Evolutionary conservation across 2,113 vertebrate species (phyloP).

Genomic region (Melanerpes aurifrons): DNA sequence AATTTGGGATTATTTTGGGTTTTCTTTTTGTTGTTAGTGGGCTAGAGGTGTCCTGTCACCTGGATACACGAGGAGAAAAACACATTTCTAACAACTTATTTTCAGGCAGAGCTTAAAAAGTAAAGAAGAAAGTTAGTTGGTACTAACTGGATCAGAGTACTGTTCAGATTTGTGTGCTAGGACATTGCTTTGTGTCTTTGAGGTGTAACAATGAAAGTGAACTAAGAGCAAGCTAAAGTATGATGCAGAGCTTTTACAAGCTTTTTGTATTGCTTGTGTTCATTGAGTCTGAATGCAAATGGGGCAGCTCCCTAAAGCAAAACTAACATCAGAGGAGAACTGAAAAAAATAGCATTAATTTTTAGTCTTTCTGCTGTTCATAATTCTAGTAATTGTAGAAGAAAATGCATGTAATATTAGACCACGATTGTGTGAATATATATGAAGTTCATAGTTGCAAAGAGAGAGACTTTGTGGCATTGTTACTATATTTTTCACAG

Average conservation of each 20-base stretch:
- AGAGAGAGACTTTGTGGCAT: neutral
- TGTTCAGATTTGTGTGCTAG: neutral
- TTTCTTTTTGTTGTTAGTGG: neutral
- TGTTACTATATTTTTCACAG: conserved; percentile 67
- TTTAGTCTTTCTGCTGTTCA: neutral
- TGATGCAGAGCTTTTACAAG: neutral
- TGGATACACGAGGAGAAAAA: neutral
- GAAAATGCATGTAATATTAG: neutral
- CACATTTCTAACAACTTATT: neutral
- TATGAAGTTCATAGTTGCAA: neutral
- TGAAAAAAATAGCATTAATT: neutral
- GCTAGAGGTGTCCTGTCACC: neutral
- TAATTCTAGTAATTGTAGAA: neutral
- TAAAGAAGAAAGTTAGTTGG: neutral
- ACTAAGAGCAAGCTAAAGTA: neutral
- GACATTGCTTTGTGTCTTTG: neutral
- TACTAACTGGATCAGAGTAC: neutral
- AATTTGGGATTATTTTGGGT: neutral
- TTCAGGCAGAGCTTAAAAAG: neutral
- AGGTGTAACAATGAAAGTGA: neutral
- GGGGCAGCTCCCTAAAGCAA: neutral
- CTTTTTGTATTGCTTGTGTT: neutral
- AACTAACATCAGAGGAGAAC: neutral
- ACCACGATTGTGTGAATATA: neutral
- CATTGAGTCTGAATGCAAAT: neutral